Conservation (phyloP, 2,888 invertebrate species). For the Caradrina kadenii region DNA sequence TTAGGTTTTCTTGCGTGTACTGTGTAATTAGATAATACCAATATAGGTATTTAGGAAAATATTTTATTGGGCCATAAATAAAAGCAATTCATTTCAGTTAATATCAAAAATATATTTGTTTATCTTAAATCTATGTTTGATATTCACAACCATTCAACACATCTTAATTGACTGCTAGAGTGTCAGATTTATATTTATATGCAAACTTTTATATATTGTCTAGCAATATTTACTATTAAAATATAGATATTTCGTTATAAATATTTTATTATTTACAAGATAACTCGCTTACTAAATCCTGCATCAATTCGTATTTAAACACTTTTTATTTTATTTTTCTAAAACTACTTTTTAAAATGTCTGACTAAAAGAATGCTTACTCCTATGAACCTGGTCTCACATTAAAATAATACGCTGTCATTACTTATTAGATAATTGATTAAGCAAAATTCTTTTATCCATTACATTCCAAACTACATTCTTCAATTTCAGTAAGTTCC, state of each 20-base stretch:
- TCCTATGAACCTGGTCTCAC: neutral
- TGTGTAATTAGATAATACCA: too few species aligned
- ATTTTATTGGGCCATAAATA: neutral
- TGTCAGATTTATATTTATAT: conserved; percentile 15
- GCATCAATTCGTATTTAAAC: conserved; percentile 7
- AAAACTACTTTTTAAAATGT: neutral
- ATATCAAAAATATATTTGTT: conserved; percentile 50
- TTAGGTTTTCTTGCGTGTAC: too few species aligned
- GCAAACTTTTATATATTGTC: conserved; percentile 1
- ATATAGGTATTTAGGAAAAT: neutral
- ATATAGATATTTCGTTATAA: conserved; percentile 30
- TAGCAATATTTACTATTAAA: conserved; percentile 12
- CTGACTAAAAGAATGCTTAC: neutral
- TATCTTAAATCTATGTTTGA: conserved; percentile 19
- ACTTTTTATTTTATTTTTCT: neutral
- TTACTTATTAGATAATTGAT: too few species aligned
- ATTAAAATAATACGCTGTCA: neutral
- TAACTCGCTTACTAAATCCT: conserved; percentile 2
- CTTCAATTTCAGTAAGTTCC: conserved; percentile 15
- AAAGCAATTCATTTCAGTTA: conserved; percentile 15
- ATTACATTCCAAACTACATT: neutral
- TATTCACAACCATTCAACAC: conserved; percentile 50
- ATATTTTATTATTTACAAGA: conserved; percentile 25
- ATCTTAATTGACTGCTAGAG: neutral
- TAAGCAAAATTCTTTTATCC: neutral